These are phyloP conservation scores for Marisa cornuarietis DNA, from an alignment of 1,140 invertebrate genomes.

Conservation along the genomic window DNA sequence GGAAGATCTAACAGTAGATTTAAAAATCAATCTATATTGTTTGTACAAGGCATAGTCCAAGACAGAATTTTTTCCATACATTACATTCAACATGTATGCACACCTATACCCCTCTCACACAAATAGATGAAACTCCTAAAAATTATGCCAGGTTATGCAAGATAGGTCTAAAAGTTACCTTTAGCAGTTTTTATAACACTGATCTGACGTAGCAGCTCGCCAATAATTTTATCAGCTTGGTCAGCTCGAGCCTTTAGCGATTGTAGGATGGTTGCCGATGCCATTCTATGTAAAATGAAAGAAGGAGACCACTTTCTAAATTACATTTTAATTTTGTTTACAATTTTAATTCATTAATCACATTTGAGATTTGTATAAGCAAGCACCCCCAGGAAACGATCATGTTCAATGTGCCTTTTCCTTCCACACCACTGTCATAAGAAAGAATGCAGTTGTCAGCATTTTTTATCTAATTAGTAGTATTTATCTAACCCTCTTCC, in stretches of 20 bases:
- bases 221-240: constrained; percentile 49
- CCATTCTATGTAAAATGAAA: constrained; percentile 37
- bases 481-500: neutral
- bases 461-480: neutral
- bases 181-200: constrained; percentile 46
- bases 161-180: constrained; percentile 34
- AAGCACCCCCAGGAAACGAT: neutral
- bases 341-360: neutral
- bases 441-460: neutral
- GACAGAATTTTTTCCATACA: too few relatives aligned
- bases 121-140: too few relatives aligned
- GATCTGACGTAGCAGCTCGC: constrained; percentile 49
- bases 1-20: too few relatives aligned
- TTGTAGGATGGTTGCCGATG: constrained; percentile 40
- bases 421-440: neutral
- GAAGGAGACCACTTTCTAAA: neutral
- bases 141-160: too few relatives aligned
- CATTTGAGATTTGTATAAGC: neutral
- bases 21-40: too few relatives aligned
- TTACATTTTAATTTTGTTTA: neutral
- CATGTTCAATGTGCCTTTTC: neutral
- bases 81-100: too few relatives aligned
- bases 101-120: too few relatives aligned
- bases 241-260: constrained; percentile 45
- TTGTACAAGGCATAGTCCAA: too few relatives aligned